These are phyloP conservation scores for Bombus pyrosoma DNA, from an alignment of 1,140 invertebrate species.

Conservation along the genomic window DNA sequence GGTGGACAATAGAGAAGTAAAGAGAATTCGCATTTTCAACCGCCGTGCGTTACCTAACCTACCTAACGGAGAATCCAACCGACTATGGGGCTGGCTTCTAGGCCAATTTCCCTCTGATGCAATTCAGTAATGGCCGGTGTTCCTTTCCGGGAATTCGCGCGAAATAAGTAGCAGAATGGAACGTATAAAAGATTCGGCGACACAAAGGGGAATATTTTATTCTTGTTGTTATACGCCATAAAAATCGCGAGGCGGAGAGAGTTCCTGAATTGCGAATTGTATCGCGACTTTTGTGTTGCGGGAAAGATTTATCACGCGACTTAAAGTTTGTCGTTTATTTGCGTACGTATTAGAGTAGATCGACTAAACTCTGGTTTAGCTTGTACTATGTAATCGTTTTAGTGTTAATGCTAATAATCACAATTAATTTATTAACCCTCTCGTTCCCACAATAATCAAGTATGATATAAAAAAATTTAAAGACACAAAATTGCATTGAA, in stretches of 20 bases:
- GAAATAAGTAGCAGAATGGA: constrained; percentile 11
- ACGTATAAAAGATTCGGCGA: constrained; percentile 11
- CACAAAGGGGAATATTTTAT: constrained; percentile 29
- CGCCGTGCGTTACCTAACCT: constrained; percentile 21
- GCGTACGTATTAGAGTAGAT: not conserved
- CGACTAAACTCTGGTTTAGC: not conserved
- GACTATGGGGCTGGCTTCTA: not conserved
- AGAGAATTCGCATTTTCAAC: constrained; percentile 55
- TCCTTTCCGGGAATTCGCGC: not conserved
- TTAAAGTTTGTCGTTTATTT: not conserved
- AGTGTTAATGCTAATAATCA: not conserved
- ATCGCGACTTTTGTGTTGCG: not conserved
- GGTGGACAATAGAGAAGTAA: constrained; percentile 54
- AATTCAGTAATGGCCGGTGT: constrained; percentile 10
- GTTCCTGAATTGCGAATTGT: not conserved
- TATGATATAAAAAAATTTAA: too few species aligned
- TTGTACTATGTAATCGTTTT: not conserved
- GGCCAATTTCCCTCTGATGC: constrained; percentile 16
- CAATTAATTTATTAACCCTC: not conserved
- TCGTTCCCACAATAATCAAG: not conserved
- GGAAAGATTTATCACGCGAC: not conserved
- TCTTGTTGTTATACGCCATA: not conserved
- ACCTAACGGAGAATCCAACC: not conserved
- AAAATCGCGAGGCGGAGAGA: not conserved
- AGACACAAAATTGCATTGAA: too few species aligned